phyloP scores from a whole-genome alignment of 1,140 invertebrate genomes.

The Lasioglossum baleicum region DNA sequence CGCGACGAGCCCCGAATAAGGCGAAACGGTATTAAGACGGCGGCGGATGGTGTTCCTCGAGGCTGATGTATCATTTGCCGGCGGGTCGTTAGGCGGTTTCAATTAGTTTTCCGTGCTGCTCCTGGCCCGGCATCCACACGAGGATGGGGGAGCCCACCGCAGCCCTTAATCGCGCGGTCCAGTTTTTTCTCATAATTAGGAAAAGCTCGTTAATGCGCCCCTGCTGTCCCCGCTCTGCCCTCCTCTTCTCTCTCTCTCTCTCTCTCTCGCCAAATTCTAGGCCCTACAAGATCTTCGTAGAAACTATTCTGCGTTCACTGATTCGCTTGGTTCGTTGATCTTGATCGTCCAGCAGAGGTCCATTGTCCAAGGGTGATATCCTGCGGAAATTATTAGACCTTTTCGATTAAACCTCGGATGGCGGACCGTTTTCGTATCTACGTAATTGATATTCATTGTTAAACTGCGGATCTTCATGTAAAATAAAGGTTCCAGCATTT shows the following conservation, averaged over 20 bases:
- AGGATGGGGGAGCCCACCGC: constrained; percentile 44
- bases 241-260: neutral
- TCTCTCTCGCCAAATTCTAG: neutral
- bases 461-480: no score
- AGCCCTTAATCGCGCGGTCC: constrained; percentile 74
- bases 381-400: no score
- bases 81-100: constrained; percentile 79
- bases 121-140: constrained; percentile 59
- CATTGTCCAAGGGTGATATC: no score
- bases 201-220: constrained; percentile 77
- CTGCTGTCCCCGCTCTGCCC: constrained; percentile 63
- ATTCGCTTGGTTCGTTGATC: neutral
- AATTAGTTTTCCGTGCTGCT: constrained; percentile 78
- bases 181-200: constrained; percentile 78
- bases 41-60: constrained; percentile 64
- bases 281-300: neutral
- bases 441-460: no score
- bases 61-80: constrained; percentile 79
- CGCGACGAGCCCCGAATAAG: constrained; percentile 60
- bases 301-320: neutral
- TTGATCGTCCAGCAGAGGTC: neutral
- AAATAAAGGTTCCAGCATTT: no score
- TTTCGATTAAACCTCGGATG: no score
- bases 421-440: no score
- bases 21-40: constrained; percentile 78